Conservation (phyloP, 1,140 invertebrate species). For the Habropoda laboriosa region DNA sequence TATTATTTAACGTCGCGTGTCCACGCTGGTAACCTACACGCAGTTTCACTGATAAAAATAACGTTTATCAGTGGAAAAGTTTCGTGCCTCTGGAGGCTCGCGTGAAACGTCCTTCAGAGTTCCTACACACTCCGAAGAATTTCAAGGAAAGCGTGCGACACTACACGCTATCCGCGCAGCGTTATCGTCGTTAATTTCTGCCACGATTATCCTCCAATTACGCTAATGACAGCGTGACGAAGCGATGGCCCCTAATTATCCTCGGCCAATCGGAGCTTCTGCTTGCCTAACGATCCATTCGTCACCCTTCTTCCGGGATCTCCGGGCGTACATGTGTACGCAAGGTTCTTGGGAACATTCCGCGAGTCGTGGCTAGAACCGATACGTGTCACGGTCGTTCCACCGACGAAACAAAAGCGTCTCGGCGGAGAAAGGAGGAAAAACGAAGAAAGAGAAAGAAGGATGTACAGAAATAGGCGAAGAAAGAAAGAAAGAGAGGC, state of each 20-base stretch:
- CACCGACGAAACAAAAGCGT: slow-evolving; percentile 17
- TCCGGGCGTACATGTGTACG: background rate
- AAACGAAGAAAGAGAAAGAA: background rate
- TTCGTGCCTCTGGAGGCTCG: background rate
- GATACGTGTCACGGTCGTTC: slow-evolving; percentile 17
- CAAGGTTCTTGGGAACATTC: background rate
- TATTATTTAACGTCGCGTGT: slow-evolving; percentile 40
- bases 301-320: background rate
- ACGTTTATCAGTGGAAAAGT: slow-evolving; percentile 23
- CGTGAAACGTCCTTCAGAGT: slow-evolving; percentile 6
- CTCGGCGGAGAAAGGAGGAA: background rate
- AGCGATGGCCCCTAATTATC: background rate
- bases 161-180: too few relatives aligned
- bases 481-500: slow-evolving; percentile 16
- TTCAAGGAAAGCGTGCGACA: background rate
- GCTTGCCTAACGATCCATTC: background rate
- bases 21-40: slow-evolving; percentile 12
- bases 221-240: background rate
- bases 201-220: slow-evolving; percentile 25
- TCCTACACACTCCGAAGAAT: too few relatives aligned
- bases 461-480: background rate
- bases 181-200: slow-evolving; percentile 13
- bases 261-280: background rate
- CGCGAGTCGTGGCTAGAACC: slow-evolving; percentile 21
- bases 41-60: slow-evolving; percentile 38